These are phyloP conservation scores for Allochrocebus solatus DNA, from an alignment of 2,797 vertebrate genomes.

Conservation along the genomic window DNA sequence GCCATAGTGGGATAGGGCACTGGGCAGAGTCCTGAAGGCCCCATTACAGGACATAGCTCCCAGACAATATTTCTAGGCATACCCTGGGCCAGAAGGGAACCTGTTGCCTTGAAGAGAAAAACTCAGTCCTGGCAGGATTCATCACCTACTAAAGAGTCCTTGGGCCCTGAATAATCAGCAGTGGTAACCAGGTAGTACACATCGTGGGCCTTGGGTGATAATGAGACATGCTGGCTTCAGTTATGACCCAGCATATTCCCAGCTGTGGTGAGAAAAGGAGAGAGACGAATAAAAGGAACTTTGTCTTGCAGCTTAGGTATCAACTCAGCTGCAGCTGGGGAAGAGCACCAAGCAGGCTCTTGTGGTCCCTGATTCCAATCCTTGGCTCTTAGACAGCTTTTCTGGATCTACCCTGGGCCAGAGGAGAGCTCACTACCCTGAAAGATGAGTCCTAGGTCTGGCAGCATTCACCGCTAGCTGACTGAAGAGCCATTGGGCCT, in stretches of 20 bases:
- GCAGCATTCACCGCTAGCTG: not conserved
- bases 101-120: not conserved
- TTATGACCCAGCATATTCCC: not conserved
- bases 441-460: not conserved
- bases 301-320: not conserved
- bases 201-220: not conserved
- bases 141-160: not conserved
- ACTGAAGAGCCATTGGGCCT: not conserved
- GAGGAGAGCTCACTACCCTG: not conserved
- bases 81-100: not conserved
- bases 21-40: not conserved
- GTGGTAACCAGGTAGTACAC: not conserved
- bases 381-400: not conserved
- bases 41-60: not conserved
- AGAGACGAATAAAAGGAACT: not conserved
- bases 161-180: not conserved
- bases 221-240: not conserved
- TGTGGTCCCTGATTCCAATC: not conserved
- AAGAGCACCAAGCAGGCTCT: not conserved
- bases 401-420: not conserved
- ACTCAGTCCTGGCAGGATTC: not conserved
- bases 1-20: not conserved
- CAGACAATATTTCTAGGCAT: not conserved
- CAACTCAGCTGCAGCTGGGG: not conserved
- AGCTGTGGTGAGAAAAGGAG: not conserved